Percentiles rank a stretch among this genome's conserved stretches.
Evolutionary conservation across 2,888 invertebrate species (phyloP).

Genomic region (Brachyptera putata): DNA sequence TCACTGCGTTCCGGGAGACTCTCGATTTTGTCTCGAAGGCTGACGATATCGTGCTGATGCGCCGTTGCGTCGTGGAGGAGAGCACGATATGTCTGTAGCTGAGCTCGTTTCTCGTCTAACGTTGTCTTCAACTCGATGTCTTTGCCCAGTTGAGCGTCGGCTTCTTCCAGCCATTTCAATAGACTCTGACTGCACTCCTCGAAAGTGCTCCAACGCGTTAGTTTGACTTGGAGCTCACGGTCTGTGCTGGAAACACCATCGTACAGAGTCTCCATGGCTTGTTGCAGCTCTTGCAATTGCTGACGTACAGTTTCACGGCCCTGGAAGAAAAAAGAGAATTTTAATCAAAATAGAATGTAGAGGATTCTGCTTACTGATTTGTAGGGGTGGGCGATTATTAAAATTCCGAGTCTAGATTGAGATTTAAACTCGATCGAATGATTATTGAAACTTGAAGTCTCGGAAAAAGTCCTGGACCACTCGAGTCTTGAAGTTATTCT

Average conservation of each 20-base stretch:
- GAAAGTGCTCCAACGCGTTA: constrained; percentile 84
- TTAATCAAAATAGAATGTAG: background rate
- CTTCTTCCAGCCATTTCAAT: constrained; percentile 70
- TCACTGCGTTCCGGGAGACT: constrained; percentile 74
- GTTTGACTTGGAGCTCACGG: constrained; percentile 75
- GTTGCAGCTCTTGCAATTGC: constrained; percentile 79
- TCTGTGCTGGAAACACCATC: constrained; percentile 75
- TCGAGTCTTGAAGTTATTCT: no score
- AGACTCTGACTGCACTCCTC: constrained; percentile 79
- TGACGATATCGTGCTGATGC: constrained; percentile 80
- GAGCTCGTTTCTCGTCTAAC: constrained; percentile 85
- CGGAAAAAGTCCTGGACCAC: no score
- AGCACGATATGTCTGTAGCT: constrained; percentile 76
- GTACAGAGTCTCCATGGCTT: constrained; percentile 73
- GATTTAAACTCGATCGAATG: no score
- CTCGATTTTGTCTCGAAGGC: constrained; percentile 74
- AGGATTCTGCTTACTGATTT: no score
- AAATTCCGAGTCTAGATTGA: no score
- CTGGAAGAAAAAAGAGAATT: constrained; percentile 13
- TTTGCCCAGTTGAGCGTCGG: constrained; percentile 69
- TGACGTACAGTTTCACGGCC: constrained; percentile 80
- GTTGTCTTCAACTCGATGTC: constrained; percentile 80
- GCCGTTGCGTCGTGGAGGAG: constrained; percentile 76
- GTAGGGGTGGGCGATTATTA: no score
- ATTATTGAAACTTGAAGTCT: no score